phyloP scores from a whole-genome alignment of 2,113 vertebrate genomes.

The Ascaphus truei region DNA sequence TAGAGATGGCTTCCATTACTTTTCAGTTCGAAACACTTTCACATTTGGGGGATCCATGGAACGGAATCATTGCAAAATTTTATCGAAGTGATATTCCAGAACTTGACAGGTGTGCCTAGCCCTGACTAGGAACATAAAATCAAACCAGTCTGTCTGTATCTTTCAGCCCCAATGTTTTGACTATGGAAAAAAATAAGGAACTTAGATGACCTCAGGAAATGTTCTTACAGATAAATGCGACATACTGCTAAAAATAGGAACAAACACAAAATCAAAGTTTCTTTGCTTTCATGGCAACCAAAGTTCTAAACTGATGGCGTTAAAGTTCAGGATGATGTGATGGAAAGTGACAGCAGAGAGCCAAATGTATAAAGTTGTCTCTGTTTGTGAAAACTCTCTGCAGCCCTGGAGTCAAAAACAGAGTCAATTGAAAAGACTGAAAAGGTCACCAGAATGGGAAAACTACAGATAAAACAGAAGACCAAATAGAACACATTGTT shows the following conservation, averaged over 20 bases:
- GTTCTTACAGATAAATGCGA: conserved; percentile 13
- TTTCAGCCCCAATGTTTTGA: no score
- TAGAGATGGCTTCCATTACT: no score
- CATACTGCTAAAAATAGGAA: conserved; percentile 12
- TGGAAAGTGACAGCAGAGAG: conserved; percentile 24
- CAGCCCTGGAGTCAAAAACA: conserved; percentile 23
- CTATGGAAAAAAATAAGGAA: no score
- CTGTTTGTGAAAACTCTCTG: conserved; percentile 7
- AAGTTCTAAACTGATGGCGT: conserved; percentile 14
- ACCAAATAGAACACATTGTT: neutral
- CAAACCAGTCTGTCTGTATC: no score
- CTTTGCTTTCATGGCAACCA: conserved; percentile 2
- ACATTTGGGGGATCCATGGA: no score
- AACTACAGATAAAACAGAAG: conserved; percentile 1
- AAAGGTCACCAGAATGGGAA: conserved; percentile 22
- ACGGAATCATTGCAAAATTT: no score
- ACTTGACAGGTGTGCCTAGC: no score
- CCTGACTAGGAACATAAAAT: no score
- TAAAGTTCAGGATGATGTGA: conserved; percentile 30
- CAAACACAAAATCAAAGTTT: conserved; percentile 23
- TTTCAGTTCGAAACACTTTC: no score
- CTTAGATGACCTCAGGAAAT: conserved; percentile 13
- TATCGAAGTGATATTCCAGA: no score
- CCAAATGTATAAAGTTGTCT: conserved; percentile 26
- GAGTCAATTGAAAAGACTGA: conserved; percentile 21